Percentiles rank a stretch among this genome's conserved stretches.
These are phyloP conservation scores for Scrobipalpa costella DNA, from an alignment of 2,888 invertebrate species.

Conservation along the genomic window DNA sequence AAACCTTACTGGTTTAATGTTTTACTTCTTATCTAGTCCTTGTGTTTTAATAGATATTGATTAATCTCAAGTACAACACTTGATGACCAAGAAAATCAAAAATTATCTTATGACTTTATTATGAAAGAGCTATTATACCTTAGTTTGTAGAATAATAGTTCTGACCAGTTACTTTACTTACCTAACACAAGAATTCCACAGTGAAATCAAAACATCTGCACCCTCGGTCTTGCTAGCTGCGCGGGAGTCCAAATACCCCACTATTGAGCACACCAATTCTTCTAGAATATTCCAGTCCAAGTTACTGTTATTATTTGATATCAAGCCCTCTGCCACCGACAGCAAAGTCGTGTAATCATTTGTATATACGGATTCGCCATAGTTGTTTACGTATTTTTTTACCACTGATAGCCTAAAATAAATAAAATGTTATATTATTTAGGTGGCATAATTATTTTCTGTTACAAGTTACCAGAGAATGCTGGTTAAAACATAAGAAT, in stretches of 20 bases:
- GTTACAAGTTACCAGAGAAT: too few species aligned
- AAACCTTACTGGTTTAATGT: too few species aligned
- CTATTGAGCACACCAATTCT: slow-evolving; percentile 46
- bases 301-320: slow-evolving; percentile 46
- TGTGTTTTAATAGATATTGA: too few species aligned
- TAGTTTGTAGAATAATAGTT: too few species aligned
- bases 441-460: too few species aligned
- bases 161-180: too few species aligned
- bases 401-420: slow-evolving; percentile 63
- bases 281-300: slow-evolving; percentile 54
- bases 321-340: slow-evolving; percentile 49
- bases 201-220: slow-evolving; percentile 40
- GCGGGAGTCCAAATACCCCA: slow-evolving; percentile 40
- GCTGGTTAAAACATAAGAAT: too few species aligned
- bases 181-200: slow-evolving; percentile 74
- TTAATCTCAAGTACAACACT: too few species aligned
- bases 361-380: slow-evolving; percentile 44
- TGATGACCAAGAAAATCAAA: too few species aligned
- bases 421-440: not conserved
- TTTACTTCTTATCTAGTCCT: too few species aligned
- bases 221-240: slow-evolving; percentile 39
- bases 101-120: too few species aligned
- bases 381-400: slow-evolving; percentile 55
- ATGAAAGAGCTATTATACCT: too few species aligned
- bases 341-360: slow-evolving; percentile 53